Evolutionary conservation across 2,113 vertebrate genomes (phyloP).

Genomic region (Bufo bufo): DNA sequence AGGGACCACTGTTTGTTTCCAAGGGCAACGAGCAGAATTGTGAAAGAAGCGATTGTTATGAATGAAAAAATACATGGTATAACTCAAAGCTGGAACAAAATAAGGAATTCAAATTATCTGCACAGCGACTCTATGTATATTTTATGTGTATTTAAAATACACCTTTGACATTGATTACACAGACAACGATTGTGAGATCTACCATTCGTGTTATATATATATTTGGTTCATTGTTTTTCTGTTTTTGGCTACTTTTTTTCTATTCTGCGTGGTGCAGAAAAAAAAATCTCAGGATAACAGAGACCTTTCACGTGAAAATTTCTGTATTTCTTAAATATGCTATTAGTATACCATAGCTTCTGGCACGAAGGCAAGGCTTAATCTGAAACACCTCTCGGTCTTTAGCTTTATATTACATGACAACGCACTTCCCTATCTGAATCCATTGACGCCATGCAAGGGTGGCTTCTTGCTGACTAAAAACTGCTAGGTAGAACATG

Average conservation of each 20-base stretch:
- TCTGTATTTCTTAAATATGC: no score
- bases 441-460: no score
- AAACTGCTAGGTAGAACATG: no score
- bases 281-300: no score
- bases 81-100: background rate
- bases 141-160: background rate
- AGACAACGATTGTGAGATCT: background rate
- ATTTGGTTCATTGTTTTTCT: background rate
- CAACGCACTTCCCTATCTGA: no score
- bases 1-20: background rate
- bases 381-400: no score
- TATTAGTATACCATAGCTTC: no score
- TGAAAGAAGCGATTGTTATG: background rate
- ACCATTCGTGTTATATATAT: background rate
- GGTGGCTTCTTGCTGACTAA: no score
- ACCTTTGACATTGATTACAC: background rate
- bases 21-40: background rate
- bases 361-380: no score
- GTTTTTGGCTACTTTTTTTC: background rate
- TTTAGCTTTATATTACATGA: no score
- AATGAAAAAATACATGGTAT: background rate
- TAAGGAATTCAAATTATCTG: background rate
- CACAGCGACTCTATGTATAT: background rate
- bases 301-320: no score
- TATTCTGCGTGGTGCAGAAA: background rate